Conservation (phyloP, 2,113 vertebrate genomes). For the Macrotis lagotis region DNA sequence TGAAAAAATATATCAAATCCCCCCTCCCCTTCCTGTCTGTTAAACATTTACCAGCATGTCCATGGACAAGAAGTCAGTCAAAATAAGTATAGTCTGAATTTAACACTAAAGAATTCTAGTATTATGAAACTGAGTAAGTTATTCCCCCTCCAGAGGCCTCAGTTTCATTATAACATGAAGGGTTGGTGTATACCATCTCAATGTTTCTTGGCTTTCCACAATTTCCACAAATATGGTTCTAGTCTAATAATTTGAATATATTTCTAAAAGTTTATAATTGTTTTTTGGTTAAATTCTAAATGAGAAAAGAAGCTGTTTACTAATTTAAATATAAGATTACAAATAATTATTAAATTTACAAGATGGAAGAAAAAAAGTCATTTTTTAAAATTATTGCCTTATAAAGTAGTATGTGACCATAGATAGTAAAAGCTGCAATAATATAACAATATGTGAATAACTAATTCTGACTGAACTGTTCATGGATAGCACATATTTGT, state of each 20-base stretch:
- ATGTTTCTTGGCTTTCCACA: too few relatives aligned
- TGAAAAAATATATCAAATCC: too few relatives aligned
- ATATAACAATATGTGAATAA: neutral
- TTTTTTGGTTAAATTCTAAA: neutral
- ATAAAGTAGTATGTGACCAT: neutral
- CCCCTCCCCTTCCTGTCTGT: too few relatives aligned
- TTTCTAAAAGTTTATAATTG: neutral
- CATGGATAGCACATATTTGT: neutral
- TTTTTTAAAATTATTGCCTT: constrained; percentile 24
- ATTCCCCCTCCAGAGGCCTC: too few relatives aligned
- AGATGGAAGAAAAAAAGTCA: constrained; percentile 15
- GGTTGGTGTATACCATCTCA: too few relatives aligned
- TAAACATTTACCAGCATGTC: too few relatives aligned
- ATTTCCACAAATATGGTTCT: neutral
- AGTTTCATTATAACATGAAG: too few relatives aligned
- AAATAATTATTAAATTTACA: constrained; percentile 7
- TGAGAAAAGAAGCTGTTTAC: neutral
- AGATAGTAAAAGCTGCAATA: neutral
- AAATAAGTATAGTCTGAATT: too few relatives aligned
- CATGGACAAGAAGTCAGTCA: too few relatives aligned
- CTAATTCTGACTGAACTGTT: neutral
- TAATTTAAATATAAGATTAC: neutral
- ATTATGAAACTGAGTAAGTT: too few relatives aligned
- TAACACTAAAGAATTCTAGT: too few relatives aligned
- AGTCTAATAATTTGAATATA: neutral